Evolutionary conservation across 2,113 vertebrate genomes (phyloP).

Genomic region (Amblyornis subalaris): DNA sequence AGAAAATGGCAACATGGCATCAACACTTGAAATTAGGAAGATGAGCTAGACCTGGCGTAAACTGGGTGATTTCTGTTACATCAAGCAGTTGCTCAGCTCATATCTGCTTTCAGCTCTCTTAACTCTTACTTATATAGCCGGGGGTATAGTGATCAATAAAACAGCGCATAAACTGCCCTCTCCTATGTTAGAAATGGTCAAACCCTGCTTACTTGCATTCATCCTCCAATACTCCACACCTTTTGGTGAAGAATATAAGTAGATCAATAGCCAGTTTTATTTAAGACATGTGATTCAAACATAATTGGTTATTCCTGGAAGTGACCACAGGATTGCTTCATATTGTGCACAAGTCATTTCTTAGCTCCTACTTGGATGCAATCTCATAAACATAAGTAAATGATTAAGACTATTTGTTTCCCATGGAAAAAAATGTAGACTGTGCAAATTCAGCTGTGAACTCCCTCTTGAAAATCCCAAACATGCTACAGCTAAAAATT

Average conservation of each 20-base stretch:
- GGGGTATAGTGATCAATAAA: not conserved
- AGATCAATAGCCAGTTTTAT: not conserved
- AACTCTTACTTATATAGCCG: not conserved
- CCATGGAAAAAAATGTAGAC: not conserved
- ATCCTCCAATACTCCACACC: not conserved
- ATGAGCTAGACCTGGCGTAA: not conserved
- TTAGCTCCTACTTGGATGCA: not conserved
- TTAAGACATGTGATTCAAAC: not conserved
- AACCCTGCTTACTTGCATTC: not conserved
- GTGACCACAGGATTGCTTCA: not conserved
- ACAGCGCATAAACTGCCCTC: not conserved
- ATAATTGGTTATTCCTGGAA: not conserved
- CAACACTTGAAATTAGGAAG: not conserved
- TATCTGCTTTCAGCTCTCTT: not conserved
- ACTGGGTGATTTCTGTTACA: not conserved
- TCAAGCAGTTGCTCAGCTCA: not conserved
- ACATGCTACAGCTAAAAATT: not conserved
- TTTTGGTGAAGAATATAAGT: not conserved
- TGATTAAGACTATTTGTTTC: not conserved
- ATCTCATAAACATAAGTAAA: not conserved
- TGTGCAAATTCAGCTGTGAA: not conserved
- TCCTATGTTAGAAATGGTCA: not conserved
- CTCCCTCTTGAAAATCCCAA: not conserved
- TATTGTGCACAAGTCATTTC: not conserved
- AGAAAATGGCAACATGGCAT: not conserved